Base-by-base conservation (phyloP, 1,140 invertebrate genomes). In the Zaprionus tsacasi region DNA sequence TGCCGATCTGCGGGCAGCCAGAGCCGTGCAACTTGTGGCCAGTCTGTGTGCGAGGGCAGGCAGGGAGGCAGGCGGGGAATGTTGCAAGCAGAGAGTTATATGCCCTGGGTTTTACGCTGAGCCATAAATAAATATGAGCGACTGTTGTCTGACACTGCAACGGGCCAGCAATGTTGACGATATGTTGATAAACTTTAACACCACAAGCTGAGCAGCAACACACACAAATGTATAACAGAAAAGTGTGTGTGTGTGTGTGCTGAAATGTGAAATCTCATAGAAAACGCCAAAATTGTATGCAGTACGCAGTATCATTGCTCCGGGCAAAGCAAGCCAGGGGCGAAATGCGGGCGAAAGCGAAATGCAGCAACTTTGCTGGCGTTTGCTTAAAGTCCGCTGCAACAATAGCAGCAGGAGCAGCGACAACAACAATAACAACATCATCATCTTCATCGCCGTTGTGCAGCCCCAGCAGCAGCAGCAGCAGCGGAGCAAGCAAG, bases 121-220 rank as follows among this genome's bases (percentile, higher is more conserved):
- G 85, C 85, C 81, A 83, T 88, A 88, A 88, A 88, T 88, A 88
- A 88, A 88, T 88, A 89, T 88, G 83, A 88, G 74, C 73, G 65
- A 88, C 55, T 82, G 79, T 58, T 74, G 56, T 66, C 64, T 57
- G 77, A 70, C 83, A 75, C 73, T 65, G 58, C 68, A 72, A 60
- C 52, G n/a, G 52, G 30, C 58, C 76, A 82, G 71, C 79, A 71
- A 79, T 75, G 73, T 80, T 79, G 83, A 88, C 85, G 86, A 89
- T 85, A 89, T 85, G 85, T 88, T 88, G 85, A 88, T 88, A 88
- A 85, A 88, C 85, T 90, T 85, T 85, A 81, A 89, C 81, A 85
- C 75, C 70, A 73, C 61, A 73, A 70, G 56, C 17, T 33, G 45
- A 52, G 69, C 38, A 8, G n/a, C 30, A 43, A 12, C 38, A n/a